Conservation (phyloP, 2,888 invertebrate species). For the Acholoe squamosa region DNA sequence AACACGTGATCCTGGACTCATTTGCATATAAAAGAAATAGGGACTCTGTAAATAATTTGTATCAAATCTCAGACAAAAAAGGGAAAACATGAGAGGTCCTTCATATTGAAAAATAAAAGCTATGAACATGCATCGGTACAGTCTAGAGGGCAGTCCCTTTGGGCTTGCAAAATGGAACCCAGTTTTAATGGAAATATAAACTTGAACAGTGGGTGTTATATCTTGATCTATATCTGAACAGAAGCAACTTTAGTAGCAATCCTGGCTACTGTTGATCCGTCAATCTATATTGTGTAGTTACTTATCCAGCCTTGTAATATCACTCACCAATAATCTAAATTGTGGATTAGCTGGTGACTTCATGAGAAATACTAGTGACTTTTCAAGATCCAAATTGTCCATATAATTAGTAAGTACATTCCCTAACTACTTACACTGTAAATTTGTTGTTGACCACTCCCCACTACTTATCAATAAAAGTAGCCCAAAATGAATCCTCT, state of each 20-base stretch:
- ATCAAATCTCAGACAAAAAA: neutral
- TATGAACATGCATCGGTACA: neutral
- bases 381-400: too few species aligned
- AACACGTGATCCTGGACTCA: neutral
- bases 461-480: too few species aligned
- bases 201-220: constrained; percentile 1
- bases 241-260: neutral
- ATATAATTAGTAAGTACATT: too few species aligned
- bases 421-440: too few species aligned
- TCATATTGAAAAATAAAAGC: neutral
- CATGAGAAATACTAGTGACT: too few species aligned
- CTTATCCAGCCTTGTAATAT: too few species aligned
- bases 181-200: neutral
- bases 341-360: too few species aligned
- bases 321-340: too few species aligned
- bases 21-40: neutral
- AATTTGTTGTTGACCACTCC: too few species aligned
- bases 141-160: constrained; percentile 3
- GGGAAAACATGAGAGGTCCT: neutral
- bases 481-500: too few species aligned
- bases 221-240: neutral
- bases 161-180: constrained; percentile 27
- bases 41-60: neutral
- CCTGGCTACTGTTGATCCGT: too few species aligned
- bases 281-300: too few species aligned